Evolutionary conservation across 2,888 invertebrate genomes (phyloP), one percentile per base, ranked within the genome.

Genomic region (Ypsolopha scabrella): DNA sequence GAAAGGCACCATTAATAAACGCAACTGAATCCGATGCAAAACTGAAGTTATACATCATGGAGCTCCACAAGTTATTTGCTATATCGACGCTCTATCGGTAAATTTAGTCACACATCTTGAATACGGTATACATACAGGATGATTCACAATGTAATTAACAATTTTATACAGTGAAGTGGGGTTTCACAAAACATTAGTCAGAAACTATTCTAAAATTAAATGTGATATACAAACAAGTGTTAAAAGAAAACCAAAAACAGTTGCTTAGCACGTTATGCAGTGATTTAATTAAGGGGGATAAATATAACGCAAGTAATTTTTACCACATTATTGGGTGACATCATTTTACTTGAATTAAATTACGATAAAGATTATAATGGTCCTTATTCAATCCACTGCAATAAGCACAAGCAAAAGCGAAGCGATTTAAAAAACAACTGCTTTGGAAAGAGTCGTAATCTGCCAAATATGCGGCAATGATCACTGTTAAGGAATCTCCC

Each of bases 401-500:
- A 70, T 33, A 82, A 83, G 82, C 82, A 76, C 70, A 83, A 83
- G 83, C 83, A 83, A 65, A 80, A 85, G 85, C 85, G 68, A 85
- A 85, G 83, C 83, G 63, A 38, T 44, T 44, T 36, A 71, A 64
- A 67, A 65, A 64, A n/a, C n/a, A 58, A 60, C 56, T 36, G 8
- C 3, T 10, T 37, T 24, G 4, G 4, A 24, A 24, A 24, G 4
- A 3, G 24, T 24, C 24, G 24, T 24, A 24, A 55, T 51, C 54
- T 57, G 38, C 53, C 55, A 57, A 58, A 59, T 60, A 58, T 13
- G 53, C 51, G 54, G 55, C 59, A 49, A 57, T 52, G 54, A 60
- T 70, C 73, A 75, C 70, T 72, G 69, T 70, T 71, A 64, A 65
- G 57, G 54, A 59, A 64, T 61, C 49, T 4, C 4, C 24, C 24